Percentiles rank a stretch among this genome's conserved stretches.
Conservation (phyloP, 1,140 invertebrate genomes). For the Aphaenogaster ashmeadi region DNA sequence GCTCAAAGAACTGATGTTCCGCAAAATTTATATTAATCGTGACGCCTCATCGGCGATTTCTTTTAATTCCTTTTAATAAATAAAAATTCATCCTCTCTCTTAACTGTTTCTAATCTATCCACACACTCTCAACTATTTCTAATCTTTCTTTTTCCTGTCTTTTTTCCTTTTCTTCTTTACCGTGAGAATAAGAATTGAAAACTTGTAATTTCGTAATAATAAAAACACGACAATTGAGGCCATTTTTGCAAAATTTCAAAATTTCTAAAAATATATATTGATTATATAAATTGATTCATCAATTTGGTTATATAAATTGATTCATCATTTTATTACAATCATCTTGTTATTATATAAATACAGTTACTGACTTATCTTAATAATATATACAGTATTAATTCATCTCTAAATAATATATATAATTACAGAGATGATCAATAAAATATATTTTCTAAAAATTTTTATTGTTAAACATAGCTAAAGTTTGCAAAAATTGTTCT, state of each 20-base stretch:
- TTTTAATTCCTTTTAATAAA: not conserved
- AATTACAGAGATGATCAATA: not conserved
- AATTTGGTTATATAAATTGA: not conserved
- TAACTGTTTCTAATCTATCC: constrained; percentile 1
- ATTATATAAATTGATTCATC: not conserved
- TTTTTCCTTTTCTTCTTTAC: not conserved
- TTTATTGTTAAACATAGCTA: not conserved
- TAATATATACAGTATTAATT: not conserved
- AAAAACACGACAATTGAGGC: not conserved
- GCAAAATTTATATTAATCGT: constrained; percentile 43
- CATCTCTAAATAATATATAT: not conserved
- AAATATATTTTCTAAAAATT: constrained; percentile 1
- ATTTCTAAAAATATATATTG: constrained; percentile 25
- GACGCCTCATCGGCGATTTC: constrained; percentile 35
- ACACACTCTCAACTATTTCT: constrained; percentile 2
- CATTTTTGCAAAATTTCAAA: not conserved
- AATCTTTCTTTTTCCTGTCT: not conserved
- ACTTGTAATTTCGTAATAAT: constrained; percentile 17
- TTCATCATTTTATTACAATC: too few species aligned
- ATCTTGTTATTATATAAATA: not conserved
- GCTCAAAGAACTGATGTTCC: constrained; percentile 23
- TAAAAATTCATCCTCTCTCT: not conserved
- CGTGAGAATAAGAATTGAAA: constrained; percentile 8
- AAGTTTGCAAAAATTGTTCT: constrained; percentile 5
- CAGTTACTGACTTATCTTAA: not conserved